These are phyloP conservation scores for Emydura subglobosa DNA, from an alignment of 2,113 vertebrate species.

Conservation along the genomic window DNA sequence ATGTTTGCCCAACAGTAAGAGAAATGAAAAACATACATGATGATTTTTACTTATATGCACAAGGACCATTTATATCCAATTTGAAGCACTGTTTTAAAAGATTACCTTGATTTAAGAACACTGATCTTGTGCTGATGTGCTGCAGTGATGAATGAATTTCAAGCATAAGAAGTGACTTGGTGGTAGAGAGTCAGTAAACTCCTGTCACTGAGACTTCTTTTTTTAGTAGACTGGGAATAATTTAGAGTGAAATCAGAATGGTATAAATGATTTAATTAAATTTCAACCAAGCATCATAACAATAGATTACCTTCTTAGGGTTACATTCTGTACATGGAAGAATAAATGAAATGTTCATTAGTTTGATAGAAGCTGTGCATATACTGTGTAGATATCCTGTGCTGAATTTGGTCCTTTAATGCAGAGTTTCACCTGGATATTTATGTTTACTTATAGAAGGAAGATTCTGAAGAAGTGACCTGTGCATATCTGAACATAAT, in stretches of 20 bases:
- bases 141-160: neutral
- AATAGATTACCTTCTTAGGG: neutral
- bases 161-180: neutral
- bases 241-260: neutral
- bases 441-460: neutral
- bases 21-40: neutral
- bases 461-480: neutral
- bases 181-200: neutral
- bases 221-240: neutral
- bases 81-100: neutral
- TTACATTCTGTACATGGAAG: neutral
- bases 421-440: neutral
- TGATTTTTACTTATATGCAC: neutral
- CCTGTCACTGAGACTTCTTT: neutral
- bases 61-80: neutral
- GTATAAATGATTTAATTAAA: neutral
- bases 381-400: accelerated
- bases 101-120: neutral
- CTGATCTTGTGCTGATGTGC: neutral
- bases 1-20: neutral
- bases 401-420: neutral
- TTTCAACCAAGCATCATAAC: neutral
- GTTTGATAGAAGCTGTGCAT: neutral
- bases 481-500: neutral
- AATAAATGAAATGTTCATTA: neutral